Evolutionary conservation across 2,888 invertebrate species (phyloP).

Genomic region (Archips crataeganus): DNA sequence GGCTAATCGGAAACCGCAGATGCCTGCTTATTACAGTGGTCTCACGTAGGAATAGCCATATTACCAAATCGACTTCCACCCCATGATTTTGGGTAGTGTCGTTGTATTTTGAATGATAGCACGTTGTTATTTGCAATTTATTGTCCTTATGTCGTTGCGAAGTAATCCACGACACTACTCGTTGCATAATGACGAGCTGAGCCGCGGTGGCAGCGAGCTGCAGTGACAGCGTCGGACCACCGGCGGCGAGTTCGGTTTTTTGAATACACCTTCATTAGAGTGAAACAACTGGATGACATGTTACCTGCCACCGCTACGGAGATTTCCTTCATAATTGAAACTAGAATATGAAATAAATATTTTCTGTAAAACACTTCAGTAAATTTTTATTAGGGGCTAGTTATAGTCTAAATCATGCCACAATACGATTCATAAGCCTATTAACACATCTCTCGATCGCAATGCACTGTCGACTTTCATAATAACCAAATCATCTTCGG

Average conservation of each 20-base stretch:
- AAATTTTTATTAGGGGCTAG: slow-evolving; percentile 18
- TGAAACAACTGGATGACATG: slow-evolving; percentile 65
- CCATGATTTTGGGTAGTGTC: slow-evolving; percentile 24
- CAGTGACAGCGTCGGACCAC: slow-evolving; percentile 73
- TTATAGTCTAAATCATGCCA: slow-evolving; percentile 11
- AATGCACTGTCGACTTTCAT: slow-evolving; percentile 32
- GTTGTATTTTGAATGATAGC: slow-evolving; percentile 27
- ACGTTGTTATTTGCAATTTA: slow-evolving; percentile 36
- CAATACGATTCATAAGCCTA: slow-evolving; percentile 26
- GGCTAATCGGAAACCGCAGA: slow-evolving; percentile 32
- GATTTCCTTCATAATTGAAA: slow-evolving; percentile 50
- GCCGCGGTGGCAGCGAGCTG: slow-evolving; percentile 46
- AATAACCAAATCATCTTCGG: slow-evolving; percentile 38
- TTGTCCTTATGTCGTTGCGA: slow-evolving; percentile 47
- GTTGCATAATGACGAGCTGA: slow-evolving; percentile 58
- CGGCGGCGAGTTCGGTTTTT: slow-evolving; percentile 74
- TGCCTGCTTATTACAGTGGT: slow-evolving; percentile 15
- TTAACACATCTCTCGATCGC: slow-evolving; percentile 36
- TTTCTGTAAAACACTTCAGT: not conserved
- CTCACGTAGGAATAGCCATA: slow-evolving; percentile 10
- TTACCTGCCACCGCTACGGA: slow-evolving; percentile 53
- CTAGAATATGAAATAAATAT: slow-evolving; percentile 37
- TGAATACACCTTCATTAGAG: slow-evolving; percentile 74
- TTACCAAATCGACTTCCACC: slow-evolving; percentile 26
- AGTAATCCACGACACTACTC: slow-evolving; percentile 56